These are phyloP conservation scores for Micronycteris hirsuta DNA, from an alignment of 2,113 vertebrate genomes.

Conservation along the genomic window DNA sequence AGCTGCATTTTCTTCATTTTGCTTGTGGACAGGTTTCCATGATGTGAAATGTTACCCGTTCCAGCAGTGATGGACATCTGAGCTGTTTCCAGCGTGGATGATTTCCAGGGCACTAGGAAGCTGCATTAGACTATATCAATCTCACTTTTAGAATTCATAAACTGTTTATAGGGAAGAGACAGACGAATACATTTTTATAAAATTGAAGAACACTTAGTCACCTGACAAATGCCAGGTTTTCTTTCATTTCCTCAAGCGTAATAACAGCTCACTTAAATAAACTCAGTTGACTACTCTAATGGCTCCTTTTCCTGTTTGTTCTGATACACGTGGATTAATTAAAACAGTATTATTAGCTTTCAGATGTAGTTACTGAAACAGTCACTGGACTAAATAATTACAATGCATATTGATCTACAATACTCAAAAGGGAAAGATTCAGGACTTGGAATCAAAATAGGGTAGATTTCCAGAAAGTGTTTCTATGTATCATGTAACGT, in stretches of 20 bases:
- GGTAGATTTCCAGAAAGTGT: neutral
- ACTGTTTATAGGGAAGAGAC: neutral
- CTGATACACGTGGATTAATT: neutral
- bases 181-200: neutral
- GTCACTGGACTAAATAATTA: neutral
- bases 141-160: neutral
- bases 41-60: neutral
- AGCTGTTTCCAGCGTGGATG: neutral
- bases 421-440: neutral
- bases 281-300: neutral
- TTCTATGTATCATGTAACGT: neutral
- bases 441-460: neutral
- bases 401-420: neutral
- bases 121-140: neutral
- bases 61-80: neutral
- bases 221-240: neutral
- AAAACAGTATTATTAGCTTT: neutral
- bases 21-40: neutral
- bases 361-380: neutral
- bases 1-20: neutral
- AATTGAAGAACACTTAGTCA: neutral
- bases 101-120: neutral
- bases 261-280: neutral
- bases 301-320: neutral
- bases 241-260: neutral